These are phyloP conservation scores for Omphaloscelis lunosa DNA, from an alignment of 2,888 invertebrate species.

Conservation along the genomic window DNA sequence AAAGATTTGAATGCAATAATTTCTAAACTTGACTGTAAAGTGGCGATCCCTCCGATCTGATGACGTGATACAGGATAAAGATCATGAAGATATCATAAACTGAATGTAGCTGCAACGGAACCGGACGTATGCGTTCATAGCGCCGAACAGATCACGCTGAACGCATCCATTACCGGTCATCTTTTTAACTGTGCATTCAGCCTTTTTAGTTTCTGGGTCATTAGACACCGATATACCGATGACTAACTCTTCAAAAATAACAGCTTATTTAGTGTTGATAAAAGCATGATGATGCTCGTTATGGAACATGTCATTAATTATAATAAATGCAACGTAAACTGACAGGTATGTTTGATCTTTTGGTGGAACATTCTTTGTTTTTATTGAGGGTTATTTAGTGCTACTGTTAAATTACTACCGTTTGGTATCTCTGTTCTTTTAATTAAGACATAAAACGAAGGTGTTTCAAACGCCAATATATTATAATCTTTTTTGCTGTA, in stretches of 20 bases:
- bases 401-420: constrained; percentile 34
- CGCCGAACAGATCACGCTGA: constrained; percentile 73
- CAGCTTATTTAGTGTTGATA: constrained; percentile 33
- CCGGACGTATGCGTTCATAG: constrained; percentile 75
- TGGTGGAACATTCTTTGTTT: constrained; percentile 6
- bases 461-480: constrained; percentile 3
- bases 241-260: constrained; percentile 32
- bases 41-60: constrained; percentile 9
- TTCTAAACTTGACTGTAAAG: not conserved
- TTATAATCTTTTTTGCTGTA: not conserved
- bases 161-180: constrained; percentile 78
- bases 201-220: constrained; percentile 60
- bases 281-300: constrained; percentile 28
- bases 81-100: constrained; percentile 65
- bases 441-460: constrained; percentile 25
- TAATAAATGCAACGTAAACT: constrained; percentile 32
- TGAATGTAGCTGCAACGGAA: constrained; percentile 80
- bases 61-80: constrained; percentile 42
- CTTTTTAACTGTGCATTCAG: constrained; percentile 73
- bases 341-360: constrained; percentile 50
- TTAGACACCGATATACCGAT: constrained; percentile 36
- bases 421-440: constrained; percentile 12
- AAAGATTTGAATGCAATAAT: constrained; percentile 1
- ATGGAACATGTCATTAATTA: constrained; percentile 42
- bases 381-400: constrained; percentile 26